Conservation (phyloP, 2,797 vertebrate genomes). For the Hydrophis major region DNA sequence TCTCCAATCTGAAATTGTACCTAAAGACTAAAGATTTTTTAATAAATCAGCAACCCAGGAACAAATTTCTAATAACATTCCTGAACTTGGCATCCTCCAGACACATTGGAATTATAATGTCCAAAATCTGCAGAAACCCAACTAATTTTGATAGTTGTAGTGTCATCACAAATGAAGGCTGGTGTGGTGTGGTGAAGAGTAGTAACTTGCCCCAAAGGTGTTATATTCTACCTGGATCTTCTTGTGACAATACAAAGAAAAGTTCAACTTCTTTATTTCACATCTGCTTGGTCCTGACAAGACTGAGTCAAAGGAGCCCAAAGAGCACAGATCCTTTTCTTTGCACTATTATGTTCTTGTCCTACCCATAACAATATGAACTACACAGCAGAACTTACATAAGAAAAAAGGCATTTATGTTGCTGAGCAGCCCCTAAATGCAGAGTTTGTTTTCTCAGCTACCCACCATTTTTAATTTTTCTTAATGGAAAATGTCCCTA, state of each 20-base stretch:
- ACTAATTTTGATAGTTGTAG: neutral
- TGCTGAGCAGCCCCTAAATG: constrained; percentile 10
- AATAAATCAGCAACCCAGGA: neutral
- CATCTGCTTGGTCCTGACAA: neutral
- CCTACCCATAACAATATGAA: neutral
- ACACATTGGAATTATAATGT: neutral
- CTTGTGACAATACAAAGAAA: neutral
- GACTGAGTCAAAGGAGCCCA: neutral
- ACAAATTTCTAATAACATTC: neutral
- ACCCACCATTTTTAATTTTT: neutral
- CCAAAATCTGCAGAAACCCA: neutral
- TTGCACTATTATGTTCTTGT: neutral
- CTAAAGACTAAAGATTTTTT: constrained; percentile 5
- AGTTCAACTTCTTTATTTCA: neutral
- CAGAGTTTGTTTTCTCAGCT: neutral
- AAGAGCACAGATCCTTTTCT: neutral
- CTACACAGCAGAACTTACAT: neutral
- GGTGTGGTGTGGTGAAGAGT: neutral
- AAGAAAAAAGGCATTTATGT: neutral
- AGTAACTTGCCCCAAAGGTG: neutral
- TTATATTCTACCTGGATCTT: neutral
- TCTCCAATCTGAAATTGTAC: neutral
- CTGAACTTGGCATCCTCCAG: neutral
- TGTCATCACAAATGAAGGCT: neutral
- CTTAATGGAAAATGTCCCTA: constrained; percentile 25